Evolutionary conservation across 2,888 invertebrate species (phyloP).

Genomic region (Unio delphinus): DNA sequence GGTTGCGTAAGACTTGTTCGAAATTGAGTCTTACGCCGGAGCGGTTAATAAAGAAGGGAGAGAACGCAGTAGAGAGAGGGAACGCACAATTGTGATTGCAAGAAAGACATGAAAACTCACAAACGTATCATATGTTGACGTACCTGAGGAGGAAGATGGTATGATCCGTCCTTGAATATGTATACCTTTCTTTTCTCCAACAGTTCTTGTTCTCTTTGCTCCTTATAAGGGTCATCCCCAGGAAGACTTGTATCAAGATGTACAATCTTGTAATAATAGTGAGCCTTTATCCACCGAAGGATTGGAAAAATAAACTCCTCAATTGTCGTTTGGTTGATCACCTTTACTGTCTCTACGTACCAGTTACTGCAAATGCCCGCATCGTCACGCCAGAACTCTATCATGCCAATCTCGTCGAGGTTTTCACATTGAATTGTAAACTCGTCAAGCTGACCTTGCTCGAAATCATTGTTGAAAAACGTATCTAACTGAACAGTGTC

Average conservation of each 20-base stretch:
- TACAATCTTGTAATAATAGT: conserved; percentile 62
- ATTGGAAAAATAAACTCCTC: conserved; percentile 65
- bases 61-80: too few species aligned
- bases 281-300: conserved; percentile 69
- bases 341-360: conserved; percentile 66
- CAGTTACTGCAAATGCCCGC: conserved; percentile 66
- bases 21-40: too few species aligned
- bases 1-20: too few species aligned
- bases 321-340: conserved; percentile 34
- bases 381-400: conserved; percentile 69
- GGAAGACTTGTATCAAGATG: conserved; percentile 70
- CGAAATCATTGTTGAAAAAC: conserved; percentile 61
- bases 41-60: too few species aligned
- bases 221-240: conserved; percentile 63
- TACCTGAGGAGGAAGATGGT: too few species aligned
- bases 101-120: too few species aligned
- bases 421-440: conserved; percentile 51
- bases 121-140: too few species aligned
- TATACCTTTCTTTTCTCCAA: conserved; percentile 62
- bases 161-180: conserved; percentile 2
- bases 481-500: conserved; percentile 63
- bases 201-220: conserved; percentile 66
- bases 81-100: too few species aligned
- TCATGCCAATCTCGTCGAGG: conserved; percentile 36
- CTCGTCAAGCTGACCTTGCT: conserved; percentile 65